phyloP scores from a whole-genome alignment of 2,888 invertebrate genomes.

The Osedax fenrisi region DNA sequence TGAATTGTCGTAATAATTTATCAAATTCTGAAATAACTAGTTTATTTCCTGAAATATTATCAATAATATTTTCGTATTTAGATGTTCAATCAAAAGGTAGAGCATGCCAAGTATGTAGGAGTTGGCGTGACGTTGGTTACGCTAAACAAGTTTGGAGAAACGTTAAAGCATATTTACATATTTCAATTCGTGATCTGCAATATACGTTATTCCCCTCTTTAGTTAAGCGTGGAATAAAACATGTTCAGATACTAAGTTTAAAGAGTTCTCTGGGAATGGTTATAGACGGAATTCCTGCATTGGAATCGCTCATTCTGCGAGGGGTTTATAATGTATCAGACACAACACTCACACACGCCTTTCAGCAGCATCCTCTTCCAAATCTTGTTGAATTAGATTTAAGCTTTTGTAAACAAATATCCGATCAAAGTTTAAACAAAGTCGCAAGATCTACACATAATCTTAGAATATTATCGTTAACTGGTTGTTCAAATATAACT shows the following conservation, averaged over 20 bases:
- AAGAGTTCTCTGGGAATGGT: slow-evolving; percentile 71
- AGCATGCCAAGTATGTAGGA: slow-evolving; percentile 68
- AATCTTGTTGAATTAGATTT: slow-evolving; percentile 70
- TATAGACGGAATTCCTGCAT: slow-evolving; percentile 64
- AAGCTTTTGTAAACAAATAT: slow-evolving; percentile 83
- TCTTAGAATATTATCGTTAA: slow-evolving; percentile 73
- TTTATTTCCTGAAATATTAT: slow-evolving; percentile 78
- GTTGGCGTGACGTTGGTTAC: slow-evolving; percentile 84
- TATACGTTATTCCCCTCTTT: slow-evolving; percentile 73
- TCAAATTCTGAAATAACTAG: not conserved
- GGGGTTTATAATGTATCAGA: slow-evolving; percentile 88
- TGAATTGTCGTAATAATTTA: not conserved
- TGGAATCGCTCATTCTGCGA: slow-evolving; percentile 75
- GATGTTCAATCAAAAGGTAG: slow-evolving; percentile 76
- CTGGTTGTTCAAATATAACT: slow-evolving; percentile 80
- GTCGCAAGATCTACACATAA: slow-evolving; percentile 73
- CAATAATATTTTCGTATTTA: slow-evolving; percentile 77
- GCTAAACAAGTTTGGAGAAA: slow-evolving; percentile 84
- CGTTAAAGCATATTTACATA: slow-evolving; percentile 75
- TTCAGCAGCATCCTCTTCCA: slow-evolving; percentile 55
- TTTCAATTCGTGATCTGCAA: slow-evolving; percentile 57
- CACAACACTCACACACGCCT: slow-evolving; percentile 68
- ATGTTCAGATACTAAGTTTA: slow-evolving; percentile 75
- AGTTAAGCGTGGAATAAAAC: slow-evolving; percentile 72
- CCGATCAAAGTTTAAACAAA: slow-evolving; percentile 72